Evolutionary conservation across 2,113 vertebrate genomes (phyloP).

Genomic region (Eulacestoma nigropectus): DNA sequence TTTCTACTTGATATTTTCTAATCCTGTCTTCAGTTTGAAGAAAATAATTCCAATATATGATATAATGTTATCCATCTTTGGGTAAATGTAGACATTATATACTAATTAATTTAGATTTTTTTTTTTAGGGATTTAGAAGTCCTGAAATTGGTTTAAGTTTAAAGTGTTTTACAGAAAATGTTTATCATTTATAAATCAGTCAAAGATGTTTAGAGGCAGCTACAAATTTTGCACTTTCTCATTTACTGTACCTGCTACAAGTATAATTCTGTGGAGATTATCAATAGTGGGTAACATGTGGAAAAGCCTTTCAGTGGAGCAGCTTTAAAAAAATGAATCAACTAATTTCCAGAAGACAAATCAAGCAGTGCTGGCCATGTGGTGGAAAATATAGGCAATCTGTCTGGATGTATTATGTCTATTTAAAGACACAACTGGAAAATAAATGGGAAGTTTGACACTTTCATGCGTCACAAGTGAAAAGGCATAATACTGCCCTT

Average conservation of each 20-base stretch:
- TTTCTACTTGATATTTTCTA: neutral
- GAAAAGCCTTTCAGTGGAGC: neutral
- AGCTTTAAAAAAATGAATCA: neutral
- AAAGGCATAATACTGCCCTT: neutral
- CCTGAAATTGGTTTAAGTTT: neutral
- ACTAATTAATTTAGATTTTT: neutral
- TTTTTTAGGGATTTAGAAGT: neutral
- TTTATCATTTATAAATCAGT: neutral
- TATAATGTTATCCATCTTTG: neutral
- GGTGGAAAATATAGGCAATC: constrained; percentile 36
- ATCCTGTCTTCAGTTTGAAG: neutral
- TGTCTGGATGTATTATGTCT: neutral
- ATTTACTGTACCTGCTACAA: neutral
- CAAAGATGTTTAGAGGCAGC: neutral
- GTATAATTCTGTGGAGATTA: neutral
- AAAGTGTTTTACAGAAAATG: neutral
- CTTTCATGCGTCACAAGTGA: neutral
- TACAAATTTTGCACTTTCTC: neutral
- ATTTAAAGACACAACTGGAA: constrained; percentile 43
- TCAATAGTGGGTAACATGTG: neutral
- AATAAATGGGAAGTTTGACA: constrained; percentile 8
- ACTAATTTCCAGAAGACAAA: constrained; percentile 17
- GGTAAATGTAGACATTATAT: neutral
- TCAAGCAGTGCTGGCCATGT: neutral
- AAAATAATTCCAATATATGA: neutral